Conservation (phyloP, 1,140 invertebrate genomes). For the Drosophila sucinea region DNA sequence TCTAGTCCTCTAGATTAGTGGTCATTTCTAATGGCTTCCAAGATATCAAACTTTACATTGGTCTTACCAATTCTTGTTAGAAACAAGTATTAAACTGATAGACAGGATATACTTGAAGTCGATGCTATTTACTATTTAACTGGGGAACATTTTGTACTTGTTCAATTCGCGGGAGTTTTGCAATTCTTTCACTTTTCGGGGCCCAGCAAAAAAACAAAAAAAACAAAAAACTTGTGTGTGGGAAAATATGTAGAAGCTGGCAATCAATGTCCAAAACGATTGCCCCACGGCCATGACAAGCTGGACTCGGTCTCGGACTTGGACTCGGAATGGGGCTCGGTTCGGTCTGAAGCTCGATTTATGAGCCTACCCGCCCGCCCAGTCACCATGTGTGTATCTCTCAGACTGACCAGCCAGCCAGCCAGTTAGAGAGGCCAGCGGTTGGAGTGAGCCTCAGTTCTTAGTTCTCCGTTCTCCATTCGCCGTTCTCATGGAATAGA, state of each 20-base stretch:
- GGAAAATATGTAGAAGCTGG: conserved; percentile 81
- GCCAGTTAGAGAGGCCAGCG: conserved; percentile 24
- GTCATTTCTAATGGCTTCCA: too few relatives aligned
- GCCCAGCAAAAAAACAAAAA: conserved; percentile 23
- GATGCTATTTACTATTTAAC: neutral
- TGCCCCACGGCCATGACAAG: conserved; percentile 72
- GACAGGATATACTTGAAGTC: neutral
- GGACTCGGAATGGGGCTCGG: neutral
- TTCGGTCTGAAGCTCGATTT: conserved; percentile 53
- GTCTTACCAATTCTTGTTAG: too few relatives aligned
- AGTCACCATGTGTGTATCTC: conserved; percentile 24
- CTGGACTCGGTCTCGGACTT: conserved; percentile 17
- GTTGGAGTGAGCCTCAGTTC: neutral
- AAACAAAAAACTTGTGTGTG: conserved; percentile 53
- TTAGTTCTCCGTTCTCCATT: too few relatives aligned
- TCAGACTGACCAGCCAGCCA: neutral
- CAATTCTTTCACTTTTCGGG: conserved; percentile 74
- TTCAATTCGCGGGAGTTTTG: conserved; percentile 41
- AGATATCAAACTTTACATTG: too few relatives aligned
- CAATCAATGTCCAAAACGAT: conserved; percentile 76
- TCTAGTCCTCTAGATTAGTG: too few relatives aligned
- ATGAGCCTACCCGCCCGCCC: conserved; percentile 53
- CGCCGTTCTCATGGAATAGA: conserved; percentile 68
- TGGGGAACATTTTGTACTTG: conserved; percentile 34
- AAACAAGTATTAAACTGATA: too few relatives aligned